phyloP scores from a whole-genome alignment of 2,888 invertebrate genomes.

The Galerucella calmariensis region DNA sequence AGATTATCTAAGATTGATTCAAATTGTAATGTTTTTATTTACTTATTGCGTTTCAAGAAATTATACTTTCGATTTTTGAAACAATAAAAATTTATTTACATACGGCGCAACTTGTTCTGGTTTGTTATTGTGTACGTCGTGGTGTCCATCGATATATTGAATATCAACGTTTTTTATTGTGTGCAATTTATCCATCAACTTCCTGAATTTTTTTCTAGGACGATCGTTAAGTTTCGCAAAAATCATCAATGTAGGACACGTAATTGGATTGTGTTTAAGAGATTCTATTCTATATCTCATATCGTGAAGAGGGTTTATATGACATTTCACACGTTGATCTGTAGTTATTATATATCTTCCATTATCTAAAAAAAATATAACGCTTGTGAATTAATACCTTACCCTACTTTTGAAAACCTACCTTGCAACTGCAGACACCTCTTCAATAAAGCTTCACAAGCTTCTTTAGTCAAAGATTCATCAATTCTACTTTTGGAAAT shows the following conservation, averaged over 20 bases:
- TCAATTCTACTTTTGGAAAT: conserved; percentile 63
- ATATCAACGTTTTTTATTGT: conserved; percentile 53
- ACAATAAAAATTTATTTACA: conserved; percentile 54
- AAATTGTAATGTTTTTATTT: too few relatives aligned
- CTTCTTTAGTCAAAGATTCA: conserved; percentile 61
- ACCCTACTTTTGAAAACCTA: background rate
- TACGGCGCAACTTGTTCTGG: conserved; percentile 67
- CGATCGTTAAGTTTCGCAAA: conserved; percentile 48
- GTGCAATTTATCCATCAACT: conserved; percentile 49
- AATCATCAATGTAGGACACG: conserved; percentile 62
- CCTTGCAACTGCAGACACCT: conserved; percentile 64
- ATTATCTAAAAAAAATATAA: conserved; percentile 42
- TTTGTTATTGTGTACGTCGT: conserved; percentile 72
- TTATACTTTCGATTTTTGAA: conserved; percentile 52
- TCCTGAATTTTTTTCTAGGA: conserved; percentile 48
- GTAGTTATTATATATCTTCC: conserved; percentile 68
- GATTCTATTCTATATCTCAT: conserved; percentile 56
- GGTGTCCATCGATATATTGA: conserved; percentile 67
- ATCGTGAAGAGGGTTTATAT: conserved; percentile 60
- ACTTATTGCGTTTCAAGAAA: too few relatives aligned
- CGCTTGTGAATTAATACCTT: background rate
- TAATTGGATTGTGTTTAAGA: conserved; percentile 55
- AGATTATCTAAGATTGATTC: too few relatives aligned
- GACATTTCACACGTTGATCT: conserved; percentile 67
- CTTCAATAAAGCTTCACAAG: conserved; percentile 66